These are phyloP conservation scores for Lagorchestes hirsutus DNA, from an alignment of 2,797 vertebrate species.

Conservation along the genomic window DNA sequence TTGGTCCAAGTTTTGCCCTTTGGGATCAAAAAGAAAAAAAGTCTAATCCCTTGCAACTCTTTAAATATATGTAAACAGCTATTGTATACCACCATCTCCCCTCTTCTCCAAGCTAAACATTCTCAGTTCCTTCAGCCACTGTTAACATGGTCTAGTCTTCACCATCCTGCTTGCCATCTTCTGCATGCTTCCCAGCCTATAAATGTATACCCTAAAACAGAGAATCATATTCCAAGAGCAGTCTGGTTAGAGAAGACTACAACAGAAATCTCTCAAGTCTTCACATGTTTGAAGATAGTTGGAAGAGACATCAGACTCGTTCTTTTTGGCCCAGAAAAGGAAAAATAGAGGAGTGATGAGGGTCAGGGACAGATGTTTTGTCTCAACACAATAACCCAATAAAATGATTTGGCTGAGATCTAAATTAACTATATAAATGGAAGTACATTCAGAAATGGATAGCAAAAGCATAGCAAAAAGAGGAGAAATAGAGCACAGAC, in stretches of 20 bases:
- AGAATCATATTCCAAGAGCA: not conserved
- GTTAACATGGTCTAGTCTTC: not conserved
- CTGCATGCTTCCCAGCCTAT: not conserved
- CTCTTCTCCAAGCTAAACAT: not conserved
- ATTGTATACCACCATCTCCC: not conserved
- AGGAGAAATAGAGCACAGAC: not conserved
- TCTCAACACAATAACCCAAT: not conserved
- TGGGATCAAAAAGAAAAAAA: not conserved
- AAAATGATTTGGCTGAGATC: not conserved
- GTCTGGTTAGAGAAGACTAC: not conserved
- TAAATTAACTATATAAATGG: not conserved
- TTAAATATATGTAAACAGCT: not conserved
- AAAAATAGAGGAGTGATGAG: not conserved
- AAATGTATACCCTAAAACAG: not conserved
- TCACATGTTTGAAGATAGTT: not conserved
- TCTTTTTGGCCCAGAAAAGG: not conserved
- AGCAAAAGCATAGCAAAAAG: not conserved
- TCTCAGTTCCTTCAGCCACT: not conserved
- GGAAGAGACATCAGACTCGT: not conserved
- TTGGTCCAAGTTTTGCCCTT: not conserved
- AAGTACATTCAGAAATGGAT: not conserved
- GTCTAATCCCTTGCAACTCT: not conserved
- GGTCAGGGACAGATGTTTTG: not conserved
- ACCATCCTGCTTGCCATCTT: not conserved
- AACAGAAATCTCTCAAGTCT: not conserved